Percentiles rank a stretch among this genome's conserved stretches.
Evolutionary conservation across 1,140 invertebrate genomes (phyloP).

Genomic region (Dendrolimus punctatus): DNA sequence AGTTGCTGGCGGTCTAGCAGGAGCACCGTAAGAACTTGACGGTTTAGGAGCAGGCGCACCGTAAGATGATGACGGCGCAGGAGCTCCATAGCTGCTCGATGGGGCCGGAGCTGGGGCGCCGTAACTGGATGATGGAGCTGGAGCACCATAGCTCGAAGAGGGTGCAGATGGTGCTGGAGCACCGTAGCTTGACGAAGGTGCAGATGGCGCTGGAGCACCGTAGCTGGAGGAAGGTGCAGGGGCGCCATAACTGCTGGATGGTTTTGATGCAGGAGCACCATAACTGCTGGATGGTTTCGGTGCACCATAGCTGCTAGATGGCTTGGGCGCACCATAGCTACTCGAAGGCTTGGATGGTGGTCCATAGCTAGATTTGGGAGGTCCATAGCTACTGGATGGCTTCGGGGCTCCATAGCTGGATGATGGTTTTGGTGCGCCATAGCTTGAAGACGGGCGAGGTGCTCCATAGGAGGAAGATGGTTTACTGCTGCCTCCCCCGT

Average conservation of each 20-base stretch:
- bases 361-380: constrained; percentile 34
- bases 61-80: constrained; percentile 27
- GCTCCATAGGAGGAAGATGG: constrained; percentile 66
- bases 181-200: constrained; percentile 50
- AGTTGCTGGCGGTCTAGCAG: constrained; percentile 55
- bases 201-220: constrained; percentile 63
- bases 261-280: constrained; percentile 57
- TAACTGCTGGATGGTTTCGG: constrained; percentile 45
- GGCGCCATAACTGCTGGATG: constrained; percentile 48
- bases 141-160: constrained; percentile 39
- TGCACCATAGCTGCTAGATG: constrained; percentile 34
- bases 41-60: constrained; percentile 44
- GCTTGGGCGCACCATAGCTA: constrained; percentile 17
- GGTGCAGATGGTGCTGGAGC: constrained; percentile 28
- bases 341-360: constrained; percentile 38
- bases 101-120: constrained; percentile 26
- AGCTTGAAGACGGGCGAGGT: constrained; percentile 22
- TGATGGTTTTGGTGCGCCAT: constrained; percentile 38
- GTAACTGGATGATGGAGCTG: constrained; percentile 36
- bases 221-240: constrained; percentile 47
- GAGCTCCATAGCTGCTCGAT: constrained; percentile 27
- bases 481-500: constrained; percentile 17
- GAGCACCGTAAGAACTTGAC: constrained; percentile 62
- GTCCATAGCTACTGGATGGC: constrained; percentile 33
- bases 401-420: constrained; percentile 36